Evolutionary conservation across 2,888 invertebrate genomes (phyloP), one percentile per base, ranked within the genome.

Genomic region (Synanthedon tipuliformis): DNA sequence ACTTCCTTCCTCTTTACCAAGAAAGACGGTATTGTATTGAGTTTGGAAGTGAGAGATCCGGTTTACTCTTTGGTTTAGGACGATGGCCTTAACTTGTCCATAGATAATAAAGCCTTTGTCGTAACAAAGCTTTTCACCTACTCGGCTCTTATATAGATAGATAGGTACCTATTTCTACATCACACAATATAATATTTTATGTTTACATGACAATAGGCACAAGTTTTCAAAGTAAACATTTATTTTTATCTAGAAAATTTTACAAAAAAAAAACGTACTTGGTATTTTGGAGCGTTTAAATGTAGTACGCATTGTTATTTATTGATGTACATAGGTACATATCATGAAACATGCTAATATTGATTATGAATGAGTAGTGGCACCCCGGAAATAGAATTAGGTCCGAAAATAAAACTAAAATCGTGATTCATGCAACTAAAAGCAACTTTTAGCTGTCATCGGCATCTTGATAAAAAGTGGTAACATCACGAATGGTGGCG

Each of bases 21-120:
- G 69, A 69, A 71, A 65, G 59, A 63, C 63, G 64, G 69, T 72
- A 72, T 79, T 82, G 76, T 78, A 74, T 73, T 74, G 67, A 75
- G 76, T 78, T 69, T 68, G 74, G 80, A 81, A 81, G 74, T 74
- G 78, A 71, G 70, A 79, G 76, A 76, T 81, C 81, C 80, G 78
- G 78, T 76, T 66, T 59, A 59, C 40, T 59, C 58, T 62, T 59
- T 62, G 59, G 60, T 68, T 58, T 55, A 45, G 15, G 7, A 45
- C 45, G 15, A 45, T 13, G 45, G n/a, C 60, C 57, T 57, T 58
- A 60, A 61, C 55, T 50, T 52, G 50, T 59, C 55, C 52, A 45
- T 40, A 49, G 49, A 49, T 49, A 49, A 49, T 16, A 49, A 49
- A 49, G 49, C 15, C 49, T 49, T 49, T 49, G 13, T 45, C 15